Conservation (phyloP, 1,140 invertebrate genomes). For the Orchesella cincta region DNA sequence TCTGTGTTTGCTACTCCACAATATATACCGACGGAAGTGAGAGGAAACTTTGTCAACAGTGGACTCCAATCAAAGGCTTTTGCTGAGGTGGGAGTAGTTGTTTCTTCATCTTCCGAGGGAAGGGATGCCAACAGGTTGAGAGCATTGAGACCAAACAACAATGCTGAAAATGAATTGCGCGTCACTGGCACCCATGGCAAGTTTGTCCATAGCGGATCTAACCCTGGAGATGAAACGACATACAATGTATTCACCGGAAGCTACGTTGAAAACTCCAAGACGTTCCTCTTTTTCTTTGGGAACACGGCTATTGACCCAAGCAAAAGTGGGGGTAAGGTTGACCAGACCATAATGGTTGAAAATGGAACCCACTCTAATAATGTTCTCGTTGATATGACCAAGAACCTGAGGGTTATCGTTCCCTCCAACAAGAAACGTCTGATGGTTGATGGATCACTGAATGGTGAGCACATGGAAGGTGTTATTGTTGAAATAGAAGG, state of each 20-base stretch:
- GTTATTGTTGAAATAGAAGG: constrained; percentile 53
- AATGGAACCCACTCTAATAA: constrained; percentile 45
- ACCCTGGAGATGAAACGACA: constrained; percentile 48
- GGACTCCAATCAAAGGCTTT: constrained; percentile 29
- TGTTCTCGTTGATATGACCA: constrained; percentile 52
- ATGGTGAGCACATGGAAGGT: constrained; percentile 52
- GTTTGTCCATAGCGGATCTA: constrained; percentile 51
- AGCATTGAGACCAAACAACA: constrained; percentile 41
- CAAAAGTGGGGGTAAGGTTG: constrained; percentile 1
- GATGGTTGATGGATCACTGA: constrained; percentile 47
- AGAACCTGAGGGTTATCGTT: constrained; percentile 52
- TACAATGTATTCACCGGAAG: constrained; percentile 55
- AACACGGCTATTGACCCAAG: constrained; percentile 50
- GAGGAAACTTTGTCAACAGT: constrained; percentile 40
- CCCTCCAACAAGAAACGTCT: constrained; percentile 46
- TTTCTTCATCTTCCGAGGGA: constrained; percentile 1
- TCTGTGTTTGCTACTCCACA: constrained; percentile 33
- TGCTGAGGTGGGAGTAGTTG: constrained; percentile 42
- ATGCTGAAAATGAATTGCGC: constrained; percentile 50
- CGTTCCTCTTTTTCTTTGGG: constrained; percentile 55
- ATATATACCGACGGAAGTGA: constrained; percentile 39
- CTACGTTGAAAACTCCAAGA: constrained; percentile 53
- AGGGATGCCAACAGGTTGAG: constrained; percentile 30
- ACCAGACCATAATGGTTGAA: constrained; percentile 47
- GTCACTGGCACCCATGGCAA: constrained; percentile 53